Conservation (phyloP, 2,888 invertebrate genomes). For the Selenia dentaria region DNA sequence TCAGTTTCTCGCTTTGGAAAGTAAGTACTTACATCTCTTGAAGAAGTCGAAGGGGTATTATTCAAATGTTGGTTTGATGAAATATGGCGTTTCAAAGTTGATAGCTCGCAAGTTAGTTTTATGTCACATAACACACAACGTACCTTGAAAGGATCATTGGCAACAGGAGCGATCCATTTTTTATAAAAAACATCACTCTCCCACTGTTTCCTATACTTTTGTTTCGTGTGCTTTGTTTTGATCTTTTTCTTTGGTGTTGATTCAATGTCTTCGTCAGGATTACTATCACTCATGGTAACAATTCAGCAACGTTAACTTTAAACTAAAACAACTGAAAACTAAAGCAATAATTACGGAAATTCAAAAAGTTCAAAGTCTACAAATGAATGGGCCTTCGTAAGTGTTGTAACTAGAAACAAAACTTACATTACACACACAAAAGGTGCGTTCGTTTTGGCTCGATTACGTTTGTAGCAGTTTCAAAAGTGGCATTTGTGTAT, state of each 20-base stretch:
- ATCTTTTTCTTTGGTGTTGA: too few species aligned
- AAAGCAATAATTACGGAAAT: too few species aligned
- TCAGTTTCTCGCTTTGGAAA: not conserved
- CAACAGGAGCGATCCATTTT: not conserved
- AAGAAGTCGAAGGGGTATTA: not conserved
- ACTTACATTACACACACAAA: too few species aligned
- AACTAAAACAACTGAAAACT: too few species aligned
- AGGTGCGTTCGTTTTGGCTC: too few species aligned
- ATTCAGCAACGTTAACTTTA: too few species aligned
- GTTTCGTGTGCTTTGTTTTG: constrained; percentile 1
- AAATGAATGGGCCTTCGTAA: too few species aligned
- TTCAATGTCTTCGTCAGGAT: not conserved
- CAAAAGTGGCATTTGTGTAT: too few species aligned
- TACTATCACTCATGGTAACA: not conserved
- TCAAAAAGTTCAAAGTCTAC: too few species aligned
- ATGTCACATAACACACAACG: not conserved
- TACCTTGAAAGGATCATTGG: not conserved
- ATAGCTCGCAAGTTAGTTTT: not conserved
- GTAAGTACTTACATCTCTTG: not conserved
- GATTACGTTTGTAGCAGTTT: too few species aligned
- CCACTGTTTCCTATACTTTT: not conserved
- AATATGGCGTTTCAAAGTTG: not conserved
- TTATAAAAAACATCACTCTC: not conserved
- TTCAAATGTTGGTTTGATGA: not conserved
- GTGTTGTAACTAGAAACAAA: too few species aligned